Evolutionary conservation across 2,888 invertebrate species (phyloP), one percentile per base, ranked within the genome.

Genomic region (Mesorhabditis spiculigera): DNA sequence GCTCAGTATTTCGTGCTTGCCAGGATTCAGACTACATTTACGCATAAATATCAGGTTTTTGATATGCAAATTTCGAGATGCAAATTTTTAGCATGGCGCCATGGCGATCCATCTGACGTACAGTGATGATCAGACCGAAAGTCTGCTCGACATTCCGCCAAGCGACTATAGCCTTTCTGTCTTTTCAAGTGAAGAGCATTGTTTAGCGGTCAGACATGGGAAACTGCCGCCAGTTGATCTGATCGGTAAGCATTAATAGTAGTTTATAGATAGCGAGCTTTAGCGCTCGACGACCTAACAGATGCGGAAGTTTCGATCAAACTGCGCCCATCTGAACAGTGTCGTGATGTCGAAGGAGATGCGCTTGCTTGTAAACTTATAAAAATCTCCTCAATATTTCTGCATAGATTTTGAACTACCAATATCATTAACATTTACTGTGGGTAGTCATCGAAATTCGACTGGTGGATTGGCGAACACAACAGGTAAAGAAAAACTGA

Each of bases 101-200:
- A 10, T 50, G 10, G 8, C 58, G 58, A 13, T 50, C 10, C n/a
- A 13, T 50, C 8, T 50, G 58, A 10, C n/a, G 58, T 50, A 50
- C n/a, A 13, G 10, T 13, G 58, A 50, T n/a, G 58, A 50, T 13
- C 58, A 50, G 58, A 50, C n/a, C 10, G 58, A 50, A 50, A 13
- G 10, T 50, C 58, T 50, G 58, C n/a, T 50, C 10, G 58, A 50
- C n/a, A n/a, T 50, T 13, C 58, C 58, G n/a, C n/a, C n/a, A n/a
- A 50, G n/a, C n/a, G 58, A 50, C 8, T 50, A 50, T n/a, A 50
- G 58, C 58, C 58, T 50, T 50, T 10, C 58, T 50, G 58, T 50
- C n/a, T n/a, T 13, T 50, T 50, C 58, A 50, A 50, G 10, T 50
- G 58, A 50, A n/a, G 58, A 50, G 58, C 58, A 50, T 50, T 50